Base-by-base conservation (phyloP, 2,113 vertebrate genomes). In the Anseranas semipalmata region DNA sequence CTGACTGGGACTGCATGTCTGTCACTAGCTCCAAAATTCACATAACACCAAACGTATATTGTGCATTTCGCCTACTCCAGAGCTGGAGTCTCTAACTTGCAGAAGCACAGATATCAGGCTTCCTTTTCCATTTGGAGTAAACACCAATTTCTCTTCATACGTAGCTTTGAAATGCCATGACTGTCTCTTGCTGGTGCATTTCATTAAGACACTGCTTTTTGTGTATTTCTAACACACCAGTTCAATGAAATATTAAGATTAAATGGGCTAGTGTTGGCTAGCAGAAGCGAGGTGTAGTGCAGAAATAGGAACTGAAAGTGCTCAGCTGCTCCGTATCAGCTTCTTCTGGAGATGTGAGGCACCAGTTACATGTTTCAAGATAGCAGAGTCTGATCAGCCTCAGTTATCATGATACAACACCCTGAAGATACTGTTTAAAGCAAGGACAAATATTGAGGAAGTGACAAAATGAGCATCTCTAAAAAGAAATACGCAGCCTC, bases 11-110 rank as follows among this genome's bases (percentile, higher is more conserved):
- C 37, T 94, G 50, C 80, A 63, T 5, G 87, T 95, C 94, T 96
- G 70, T 93, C 94, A 93, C 84, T 41, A 87, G 55, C 77, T 85
- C 84, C 85, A 43, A 95, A 92, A 93, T 70, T 72, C 95, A 89
- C 76, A 62, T 60, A 94, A 75, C 58, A 89, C 81, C 63, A 92
- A 91, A 87, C 83, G 71, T 24, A 68, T 76, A 70, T 66, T 89
- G 50, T 85, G 85, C 72, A 28, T 87, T 96, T 94, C 7, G 30
- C 89, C 81, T 62, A 37, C 59, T 85, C 67, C 59, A 79, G 74
- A 82, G 68, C 56, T 81, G 92, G 16, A 94, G 58, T 28, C 30
- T 95, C 74, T 85, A 65, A 16, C 84, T 91, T 90, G 76, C 7
- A 6, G 52, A 59, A 81, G 87, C 89, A 75, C 43, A 87, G 77